Conservation (phyloP, 1,140 invertebrate genomes). For the Drosophila pseudoobscura region DNA sequence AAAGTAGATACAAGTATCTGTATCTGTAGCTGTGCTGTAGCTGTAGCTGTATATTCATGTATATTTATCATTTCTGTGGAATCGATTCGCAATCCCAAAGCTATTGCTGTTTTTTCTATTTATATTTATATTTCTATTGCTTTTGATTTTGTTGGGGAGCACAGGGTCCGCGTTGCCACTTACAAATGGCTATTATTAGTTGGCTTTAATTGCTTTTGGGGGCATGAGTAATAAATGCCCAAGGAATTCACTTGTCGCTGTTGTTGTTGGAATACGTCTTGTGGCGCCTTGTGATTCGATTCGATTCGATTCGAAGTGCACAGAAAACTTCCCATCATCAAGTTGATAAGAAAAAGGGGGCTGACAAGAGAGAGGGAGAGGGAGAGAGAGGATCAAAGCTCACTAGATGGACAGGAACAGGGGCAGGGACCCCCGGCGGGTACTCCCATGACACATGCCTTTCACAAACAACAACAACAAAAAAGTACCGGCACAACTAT, state of each 20-base stretch:
- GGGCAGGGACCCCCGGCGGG: too few species aligned
- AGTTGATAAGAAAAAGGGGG: neutral
- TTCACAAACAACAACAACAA: neutral
- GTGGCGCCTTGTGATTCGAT: neutral
- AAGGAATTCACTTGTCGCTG: conserved; percentile 36
- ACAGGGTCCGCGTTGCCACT: conserved; percentile 27
- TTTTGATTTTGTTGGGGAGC: too few species aligned
- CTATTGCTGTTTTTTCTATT: neutral
- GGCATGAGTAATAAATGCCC: conserved; percentile 69
- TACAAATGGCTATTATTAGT: conserved; percentile 73
- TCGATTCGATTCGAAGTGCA: neutral
- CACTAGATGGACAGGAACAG: too few species aligned
- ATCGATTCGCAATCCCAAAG: conserved; percentile 47
- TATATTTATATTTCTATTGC: neutral
- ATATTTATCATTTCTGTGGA: conserved; percentile 48
- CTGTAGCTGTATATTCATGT: conserved; percentile 1
- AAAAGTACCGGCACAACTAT: neutral
- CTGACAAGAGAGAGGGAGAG: too few species aligned
- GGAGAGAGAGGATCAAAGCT: too few species aligned
- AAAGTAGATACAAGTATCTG: too few species aligned
- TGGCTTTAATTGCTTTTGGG: conserved; percentile 63
- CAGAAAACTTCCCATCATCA: conserved; percentile 2
- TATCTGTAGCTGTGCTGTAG: too few species aligned
- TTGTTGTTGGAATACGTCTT: conserved; percentile 1
- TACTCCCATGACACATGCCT: neutral